phyloP scores from a whole-genome alignment of 2,113 vertebrate genomes.

The Mola mola region DNA sequence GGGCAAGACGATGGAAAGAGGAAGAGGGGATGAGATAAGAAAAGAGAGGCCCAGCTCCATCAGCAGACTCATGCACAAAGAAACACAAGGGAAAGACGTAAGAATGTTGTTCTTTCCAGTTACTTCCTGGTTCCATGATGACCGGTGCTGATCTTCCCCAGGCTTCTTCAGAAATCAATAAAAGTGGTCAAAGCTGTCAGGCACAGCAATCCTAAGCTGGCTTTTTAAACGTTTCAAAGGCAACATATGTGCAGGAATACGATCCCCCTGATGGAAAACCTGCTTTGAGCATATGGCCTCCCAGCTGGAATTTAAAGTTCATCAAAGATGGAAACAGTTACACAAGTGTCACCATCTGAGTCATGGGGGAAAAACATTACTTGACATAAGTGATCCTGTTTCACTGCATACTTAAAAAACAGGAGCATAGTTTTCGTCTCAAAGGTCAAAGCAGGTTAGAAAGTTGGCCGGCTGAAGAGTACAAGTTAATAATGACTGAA shows the following conservation, averaged over 20 bases:
- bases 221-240: conserved; percentile 66
- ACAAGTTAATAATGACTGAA: conserved; percentile 8
- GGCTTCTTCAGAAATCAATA: conserved; percentile 43
- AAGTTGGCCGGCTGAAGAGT: neutral
- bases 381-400: conserved; percentile 55
- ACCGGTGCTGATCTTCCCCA: conserved; percentile 22
- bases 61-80: conserved; percentile 46
- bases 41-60: conserved; percentile 18
- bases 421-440: conserved; percentile 25
- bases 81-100: conserved; percentile 17
- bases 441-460: conserved; percentile 55
- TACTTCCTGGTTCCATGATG: conserved; percentile 18
- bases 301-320: conserved; percentile 56
- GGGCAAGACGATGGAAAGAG: conserved; percentile 33
- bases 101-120: neutral
- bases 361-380: conserved; percentile 37
- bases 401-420: conserved; percentile 43
- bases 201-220: conserved; percentile 54
- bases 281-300: conserved; percentile 60
- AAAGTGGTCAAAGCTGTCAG: conserved; percentile 38
- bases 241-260: conserved; percentile 64
- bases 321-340: conserved; percentile 48
- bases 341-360: conserved; percentile 58
- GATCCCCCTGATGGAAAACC: conserved; percentile 48
- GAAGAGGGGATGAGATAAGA: conserved; percentile 31